Evolutionary conservation across 2,113 vertebrate genomes (phyloP).

Genomic region (Macrotus californicus): DNA sequence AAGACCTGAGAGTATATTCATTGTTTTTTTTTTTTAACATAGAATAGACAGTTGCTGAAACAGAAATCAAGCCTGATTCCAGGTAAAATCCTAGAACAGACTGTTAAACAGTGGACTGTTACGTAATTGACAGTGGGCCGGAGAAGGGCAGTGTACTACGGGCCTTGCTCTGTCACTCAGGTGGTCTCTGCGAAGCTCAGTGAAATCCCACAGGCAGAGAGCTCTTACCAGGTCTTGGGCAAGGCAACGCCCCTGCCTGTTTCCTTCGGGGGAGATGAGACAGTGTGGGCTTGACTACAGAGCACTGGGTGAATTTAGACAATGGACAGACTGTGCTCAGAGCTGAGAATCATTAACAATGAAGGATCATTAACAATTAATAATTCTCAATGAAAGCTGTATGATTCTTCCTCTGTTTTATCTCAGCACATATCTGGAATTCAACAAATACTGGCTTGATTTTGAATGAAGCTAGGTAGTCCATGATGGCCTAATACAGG

Average conservation of each 20-base stretch:
- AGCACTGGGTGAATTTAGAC: not conserved
- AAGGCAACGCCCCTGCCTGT: not conserved
- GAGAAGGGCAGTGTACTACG: not conserved
- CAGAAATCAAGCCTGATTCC: not conserved
- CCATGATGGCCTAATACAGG: not conserved
- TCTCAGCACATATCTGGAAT: not conserved
- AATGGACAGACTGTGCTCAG: not conserved
- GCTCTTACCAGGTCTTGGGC: not conserved
- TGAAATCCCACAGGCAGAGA: not conserved
- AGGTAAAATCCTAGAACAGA: conserved; percentile 19
- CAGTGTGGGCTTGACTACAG: not conserved
- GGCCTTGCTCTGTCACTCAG: not conserved
- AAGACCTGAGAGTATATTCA: not conserved
- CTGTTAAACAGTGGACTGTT: conserved; percentile 23
- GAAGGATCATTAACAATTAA: not conserved
- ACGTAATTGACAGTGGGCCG: conserved; percentile 14
- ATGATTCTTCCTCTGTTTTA: not conserved
- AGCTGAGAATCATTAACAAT: not conserved
- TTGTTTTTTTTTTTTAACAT: not conserved
- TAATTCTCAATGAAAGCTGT: not conserved
- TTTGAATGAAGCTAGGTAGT: not conserved
- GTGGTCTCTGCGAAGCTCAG: not conserved
- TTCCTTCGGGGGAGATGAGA: not conserved
- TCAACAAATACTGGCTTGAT: not conserved
- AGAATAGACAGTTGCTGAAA: not conserved